A percentile compares a stretch with the other conserved stretches of the same genome.
Evolutionary conservation across 2,113 vertebrate species (phyloP).

Genomic region (Cinclus cinclus): DNA sequence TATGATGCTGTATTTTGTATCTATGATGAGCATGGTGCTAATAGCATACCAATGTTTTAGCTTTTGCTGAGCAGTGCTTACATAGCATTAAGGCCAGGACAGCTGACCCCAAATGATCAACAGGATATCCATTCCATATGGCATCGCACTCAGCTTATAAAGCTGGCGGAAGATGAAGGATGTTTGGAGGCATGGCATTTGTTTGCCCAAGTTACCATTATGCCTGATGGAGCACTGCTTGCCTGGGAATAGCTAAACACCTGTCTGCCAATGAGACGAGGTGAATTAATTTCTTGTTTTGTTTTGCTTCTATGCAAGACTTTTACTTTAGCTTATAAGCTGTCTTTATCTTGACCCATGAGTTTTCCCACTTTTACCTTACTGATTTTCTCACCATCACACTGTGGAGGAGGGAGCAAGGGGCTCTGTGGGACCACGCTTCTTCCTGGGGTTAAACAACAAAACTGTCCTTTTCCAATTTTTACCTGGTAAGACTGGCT

Average conservation of each 20-base stretch:
- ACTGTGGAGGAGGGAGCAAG: background rate
- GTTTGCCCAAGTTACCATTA: background rate
- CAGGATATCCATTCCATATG: background rate
- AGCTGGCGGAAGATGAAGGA: background rate
- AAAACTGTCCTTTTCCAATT: background rate
- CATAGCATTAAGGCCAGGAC: background rate
- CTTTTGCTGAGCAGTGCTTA: background rate
- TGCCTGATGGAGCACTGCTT: background rate
- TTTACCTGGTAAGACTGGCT: background rate
- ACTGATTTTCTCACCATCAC: background rate
- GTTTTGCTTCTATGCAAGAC: background rate
- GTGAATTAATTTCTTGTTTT: background rate
- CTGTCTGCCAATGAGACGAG: fast-evolving
- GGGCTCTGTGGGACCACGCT: background rate
- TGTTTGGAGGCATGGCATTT: background rate
- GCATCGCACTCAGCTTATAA: fast-evolving
- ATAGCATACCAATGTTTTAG: background rate
- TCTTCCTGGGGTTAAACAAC: background rate
- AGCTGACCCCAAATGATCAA: background rate
- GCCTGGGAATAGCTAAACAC: background rate
- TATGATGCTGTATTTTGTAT: background rate
- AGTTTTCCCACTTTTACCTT: background rate
- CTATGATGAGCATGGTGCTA: background rate
- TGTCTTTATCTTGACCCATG: background rate
- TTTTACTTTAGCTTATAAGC: background rate